Percentiles rank a stretch among this genome's conserved stretches.
phyloP scores from a whole-genome alignment of 2,888 invertebrate species.

The Apantesis nais region DNA sequence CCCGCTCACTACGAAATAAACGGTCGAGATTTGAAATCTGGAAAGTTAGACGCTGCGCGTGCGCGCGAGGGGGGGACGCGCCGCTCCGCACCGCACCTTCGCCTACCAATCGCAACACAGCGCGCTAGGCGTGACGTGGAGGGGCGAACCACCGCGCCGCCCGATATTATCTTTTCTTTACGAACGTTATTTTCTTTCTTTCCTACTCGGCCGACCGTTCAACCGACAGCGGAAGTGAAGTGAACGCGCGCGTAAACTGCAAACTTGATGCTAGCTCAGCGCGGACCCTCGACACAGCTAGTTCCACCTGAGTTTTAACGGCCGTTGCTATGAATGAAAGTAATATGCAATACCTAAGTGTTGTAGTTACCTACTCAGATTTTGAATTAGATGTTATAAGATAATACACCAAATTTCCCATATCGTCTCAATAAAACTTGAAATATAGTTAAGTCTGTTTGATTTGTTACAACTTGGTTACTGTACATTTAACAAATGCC shows the following conservation, averaged over 20 bases:
- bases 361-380: constrained; percentile 30
- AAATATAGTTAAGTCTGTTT: neutral
- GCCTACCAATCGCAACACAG: constrained; percentile 66
- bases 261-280: constrained; percentile 51
- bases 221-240: constrained; percentile 83
- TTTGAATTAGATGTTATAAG: constrained; percentile 29
- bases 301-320: constrained; percentile 48
- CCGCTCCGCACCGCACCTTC: constrained; percentile 32
- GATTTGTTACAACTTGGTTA: neutral
- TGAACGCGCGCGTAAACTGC: constrained; percentile 80
- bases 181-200: constrained; percentile 83
- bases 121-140: constrained; percentile 74
- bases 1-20: constrained; percentile 82
- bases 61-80: constrained; percentile 61
- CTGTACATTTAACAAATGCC: neutral
- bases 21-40: constrained; percentile 86
- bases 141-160: constrained; percentile 66
- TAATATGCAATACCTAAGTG: constrained; percentile 35
- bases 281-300: constrained; percentile 22
- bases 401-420: constrained; percentile 21
- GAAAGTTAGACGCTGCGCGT: constrained; percentile 81
- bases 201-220: constrained; percentile 78
- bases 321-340: constrained; percentile 49
- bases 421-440: neutral
- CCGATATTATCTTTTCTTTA: constrained; percentile 80